Evolutionary conservation across 2,888 invertebrate species (phyloP), one percentile per base, ranked within the genome.

Genomic region (Yponomeuta evonymella): DNA sequence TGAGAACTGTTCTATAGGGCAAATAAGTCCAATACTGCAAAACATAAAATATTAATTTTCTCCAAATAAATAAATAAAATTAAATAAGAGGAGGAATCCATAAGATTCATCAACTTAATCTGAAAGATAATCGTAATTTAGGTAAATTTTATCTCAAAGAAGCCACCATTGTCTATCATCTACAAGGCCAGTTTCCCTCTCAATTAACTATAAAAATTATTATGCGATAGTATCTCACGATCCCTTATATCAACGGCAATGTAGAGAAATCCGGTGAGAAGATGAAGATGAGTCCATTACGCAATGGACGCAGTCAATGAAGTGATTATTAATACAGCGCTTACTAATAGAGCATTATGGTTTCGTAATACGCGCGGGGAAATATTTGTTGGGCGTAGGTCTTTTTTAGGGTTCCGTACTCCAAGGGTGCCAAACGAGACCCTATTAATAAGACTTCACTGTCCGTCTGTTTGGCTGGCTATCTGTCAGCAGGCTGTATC

Each of bases 201-300:
- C 51, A 58, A 43, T 58, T 58, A 58, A 58, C 12, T 58, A 12
- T 58, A 58, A 58, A 9, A 15, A 15, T 58, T 58, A 58, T 58
- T 58, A 15, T 58, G 12, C 51, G 51, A 58, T 58, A 3, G 51
- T 29, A 65, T 65, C 65, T 65, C 65, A 65, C 65, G 65, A 58
- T 15, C 15, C 51, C 51, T 58, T 58, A 58, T 58, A 58, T 58
- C 51, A 58, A 12, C 51, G 51, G 51, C 15, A 58, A 5, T 2
- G 12, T 15, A 58, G 12, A 58, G 51, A 58, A 58, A 58, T 58
- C 51, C 15, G 51, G 15, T 15, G 51, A 58, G 51, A 58, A 58
- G 51, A 15, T 15, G 51, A 58, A 58, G 51, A 58, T 58, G 51
- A 2, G 15, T 58, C 12, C 51, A 58, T 58, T 58, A 58, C 51